These are phyloP conservation scores for Perodicticus potto DNA, from an alignment of 2,797 vertebrate species.

Conservation along the genomic window DNA sequence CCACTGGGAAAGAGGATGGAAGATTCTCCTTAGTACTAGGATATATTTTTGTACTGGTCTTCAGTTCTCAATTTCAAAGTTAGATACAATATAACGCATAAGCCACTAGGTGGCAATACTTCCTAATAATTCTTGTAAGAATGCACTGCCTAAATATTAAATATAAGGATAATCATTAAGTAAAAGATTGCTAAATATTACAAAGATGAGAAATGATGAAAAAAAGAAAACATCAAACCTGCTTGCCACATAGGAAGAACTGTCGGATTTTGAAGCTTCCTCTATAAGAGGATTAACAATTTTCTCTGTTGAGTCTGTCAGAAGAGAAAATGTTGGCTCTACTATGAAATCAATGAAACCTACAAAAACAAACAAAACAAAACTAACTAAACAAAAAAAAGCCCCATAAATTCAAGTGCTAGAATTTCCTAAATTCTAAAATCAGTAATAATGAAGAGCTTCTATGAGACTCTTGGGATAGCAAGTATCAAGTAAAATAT, in stretches of 20 bases:
- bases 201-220: background rate
- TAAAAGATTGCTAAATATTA: background rate
- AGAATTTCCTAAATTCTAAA: conserved; percentile 36
- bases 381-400: background rate
- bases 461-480: background rate
- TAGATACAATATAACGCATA: background rate
- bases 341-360: conserved; percentile 99
- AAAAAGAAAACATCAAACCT: conserved; percentile 86
- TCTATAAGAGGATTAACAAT: conserved; percentile 98
- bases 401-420: conserved; percentile 21
- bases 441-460: conserved; percentile 22
- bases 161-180: background rate
- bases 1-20: too few relatives aligned
- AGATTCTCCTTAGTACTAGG: background rate
- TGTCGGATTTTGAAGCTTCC: conserved; percentile 92
- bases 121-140: conserved; percentile 73
- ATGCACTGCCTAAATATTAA: background rate
- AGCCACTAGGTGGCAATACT: conserved; percentile 86
- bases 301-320: conserved; percentile 97
- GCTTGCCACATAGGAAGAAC: conserved; percentile 86
- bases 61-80: background rate
- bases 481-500: background rate
- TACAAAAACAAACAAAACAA: conserved; percentile 77
- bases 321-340: conserved; percentile 97
- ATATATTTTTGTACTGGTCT: background rate